Evolutionary conservation across 1,140 invertebrate genomes (phyloP), one percentile per base, ranked within the genome.

Genomic region (Wasmannia auropunctata): DNA sequence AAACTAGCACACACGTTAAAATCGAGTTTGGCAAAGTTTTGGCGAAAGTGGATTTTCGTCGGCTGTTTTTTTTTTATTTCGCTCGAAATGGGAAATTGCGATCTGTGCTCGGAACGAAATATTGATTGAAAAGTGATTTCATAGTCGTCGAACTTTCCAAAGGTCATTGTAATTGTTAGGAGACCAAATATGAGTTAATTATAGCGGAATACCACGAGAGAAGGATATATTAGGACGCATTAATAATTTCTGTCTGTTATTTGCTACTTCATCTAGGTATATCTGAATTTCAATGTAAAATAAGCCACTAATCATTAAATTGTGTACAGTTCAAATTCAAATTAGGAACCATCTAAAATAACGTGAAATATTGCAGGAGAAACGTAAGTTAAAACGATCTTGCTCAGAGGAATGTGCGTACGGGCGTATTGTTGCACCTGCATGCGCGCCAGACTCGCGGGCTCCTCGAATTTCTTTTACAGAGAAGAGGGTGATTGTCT

Each of bases 401-500:
- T 49, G 10, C 51, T 81, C 40, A 67, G 6, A 25, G 34, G 0
- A 34, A 31, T n/a, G 16, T 40, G 7, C 19, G 22, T 65, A 79
- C 49, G 87, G 87, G 85, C 74, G 40, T 74, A 90, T 90, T 90
- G 87, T 90, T 84, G 62, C 63, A 87, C 72, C 72, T 89, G 87
- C 87, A 86, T 37, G 28, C 74, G 25, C 58, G 43, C n/a, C 58
- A 75, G 70, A 62, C 54, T 85, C 60, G 72, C 49, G 43, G 51
- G 58, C 54, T 69, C 31, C 85, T 87, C 79, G 51, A 54, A 87
- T 87, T 89, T 89, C 85, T 70, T 40, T 46, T 62, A 49, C 22
- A 25, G 11, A 16, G 40, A 69, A 51, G 16, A n/a, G 46, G 49
- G 7, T n/a, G n/a, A 40, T 19, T 46, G 25, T 46, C 67, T 60